Evolutionary conservation across 2,113 vertebrate species (phyloP), one percentile per base, ranked within the genome.

Genomic region (Megaceryle torquata): DNA sequence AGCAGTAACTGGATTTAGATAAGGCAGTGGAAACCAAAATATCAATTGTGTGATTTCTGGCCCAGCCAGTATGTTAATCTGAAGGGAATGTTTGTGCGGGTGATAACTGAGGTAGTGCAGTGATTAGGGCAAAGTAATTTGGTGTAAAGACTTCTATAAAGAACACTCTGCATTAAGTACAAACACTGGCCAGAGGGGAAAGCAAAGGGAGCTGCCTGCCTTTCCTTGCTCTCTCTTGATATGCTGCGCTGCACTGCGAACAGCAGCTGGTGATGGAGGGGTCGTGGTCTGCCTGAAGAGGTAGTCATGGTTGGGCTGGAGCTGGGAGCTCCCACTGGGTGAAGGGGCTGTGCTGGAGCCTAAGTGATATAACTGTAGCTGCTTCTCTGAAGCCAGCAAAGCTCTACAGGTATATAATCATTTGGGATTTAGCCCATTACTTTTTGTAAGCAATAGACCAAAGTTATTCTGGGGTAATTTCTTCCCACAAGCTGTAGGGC

Each of bases 1-100:
- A 95, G 94, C 87, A 92, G 75, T 93, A 92, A 96, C 96, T 96
- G 96, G 95, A 96, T 97, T 97, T 97, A 97, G 96, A 97, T 97
- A 97, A 96, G 92, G 94, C 86, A 92, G 70, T 96, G 75, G 93
- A 96, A 97, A 96, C 83, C 93, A 95, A 95, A 97, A 95, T 96
- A 96, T 82, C 84, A 80, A 72, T 94, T 96, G 96, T 96, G 95
- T 93, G 96, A 94, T 95, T 95, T 61, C 96, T 96, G 95, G 81
- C 92, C 86, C 31, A 43, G 94, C 59, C 16, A 5, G 87, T 77
- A 80, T 85, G 87, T 87, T 92, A 94, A 91, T 95, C 84, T 59
- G 35, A 92, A 74, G 94, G 82, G 92, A 97, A 95, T 96, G 96
- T 94, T 94, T 93, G 94, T 70, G 88, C 4, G 9, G 90, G 77